These are phyloP conservation scores for Psylliodes chrysocephalus DNA, from an alignment of 2,888 invertebrate species.

Conservation along the genomic window DNA sequence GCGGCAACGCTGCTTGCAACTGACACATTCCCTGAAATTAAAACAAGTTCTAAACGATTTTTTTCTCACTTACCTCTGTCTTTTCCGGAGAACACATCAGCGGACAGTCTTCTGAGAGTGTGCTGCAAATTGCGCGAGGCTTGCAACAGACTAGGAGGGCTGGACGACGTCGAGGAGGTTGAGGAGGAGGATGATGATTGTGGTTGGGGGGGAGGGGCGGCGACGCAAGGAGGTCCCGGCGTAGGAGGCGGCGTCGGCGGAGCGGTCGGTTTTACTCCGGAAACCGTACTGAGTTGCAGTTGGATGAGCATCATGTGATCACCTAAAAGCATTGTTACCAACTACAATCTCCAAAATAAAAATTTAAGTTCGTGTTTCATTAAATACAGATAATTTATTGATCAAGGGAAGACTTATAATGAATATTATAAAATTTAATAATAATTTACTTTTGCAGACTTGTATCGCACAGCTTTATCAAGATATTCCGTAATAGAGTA, in stretches of 20 bases:
- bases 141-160: conserved; percentile 75
- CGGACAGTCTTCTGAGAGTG: conserved; percentile 88
- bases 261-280: conserved; percentile 65
- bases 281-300: conserved; percentile 89
- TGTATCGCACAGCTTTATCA: too few relatives aligned
- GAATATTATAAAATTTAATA: too few relatives aligned
- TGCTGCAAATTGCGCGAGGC: conserved; percentile 92
- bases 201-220: background rate
- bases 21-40: too few relatives aligned
- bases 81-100: conserved; percentile 82
- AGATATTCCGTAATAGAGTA: too few relatives aligned
- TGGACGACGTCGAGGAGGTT: conserved; percentile 41
- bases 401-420: too few relatives aligned
- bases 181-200: background rate
- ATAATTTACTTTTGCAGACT: too few relatives aligned
- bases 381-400: too few relatives aligned
- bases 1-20: too few relatives aligned
- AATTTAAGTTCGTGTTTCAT: too few relatives aligned
- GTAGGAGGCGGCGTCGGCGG: conserved; percentile 16
- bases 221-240: background rate
- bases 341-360: too few relatives aligned
- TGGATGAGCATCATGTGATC: conserved; percentile 99
- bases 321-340: conserved; percentile 65
- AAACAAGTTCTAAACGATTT: too few relatives aligned
- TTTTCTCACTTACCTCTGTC: conserved; percentile 60